Conservation (phyloP, 2,113 vertebrate genomes). For the Platichthys flesus region DNA sequence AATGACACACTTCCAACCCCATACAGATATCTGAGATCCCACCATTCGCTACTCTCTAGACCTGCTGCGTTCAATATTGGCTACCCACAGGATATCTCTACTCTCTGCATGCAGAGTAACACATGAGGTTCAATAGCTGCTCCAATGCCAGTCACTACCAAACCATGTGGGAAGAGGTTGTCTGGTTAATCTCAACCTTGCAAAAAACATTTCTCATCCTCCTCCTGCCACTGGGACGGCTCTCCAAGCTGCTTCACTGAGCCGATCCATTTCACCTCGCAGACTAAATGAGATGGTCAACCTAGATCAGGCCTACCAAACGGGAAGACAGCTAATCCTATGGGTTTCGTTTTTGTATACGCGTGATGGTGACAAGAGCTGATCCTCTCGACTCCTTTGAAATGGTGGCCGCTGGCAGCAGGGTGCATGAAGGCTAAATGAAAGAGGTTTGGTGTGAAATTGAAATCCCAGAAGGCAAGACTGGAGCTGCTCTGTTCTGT, state of each 20-base stretch:
- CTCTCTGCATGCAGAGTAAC: constrained; percentile 53
- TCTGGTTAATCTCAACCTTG: constrained; percentile 38
- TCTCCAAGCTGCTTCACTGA: constrained; percentile 15
- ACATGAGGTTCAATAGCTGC: constrained; percentile 41
- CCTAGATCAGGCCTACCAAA: constrained; percentile 15
- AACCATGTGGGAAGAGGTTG: constrained; percentile 28
- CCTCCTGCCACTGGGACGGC: not conserved
- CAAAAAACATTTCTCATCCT: constrained; percentile 31
- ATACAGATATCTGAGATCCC: constrained; percentile 47
- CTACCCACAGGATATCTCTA: constrained; percentile 64
- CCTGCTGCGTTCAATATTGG: constrained; percentile 78
- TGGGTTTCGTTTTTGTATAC: constrained; percentile 14
- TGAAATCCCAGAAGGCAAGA: constrained; percentile 22
- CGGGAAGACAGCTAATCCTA: constrained; percentile 7
- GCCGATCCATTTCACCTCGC: constrained; percentile 27
- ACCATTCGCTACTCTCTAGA: constrained; percentile 58
- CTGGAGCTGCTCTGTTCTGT: constrained; percentile 7
- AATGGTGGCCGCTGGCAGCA: constrained; percentile 10
- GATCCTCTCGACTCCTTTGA: constrained; percentile 4
- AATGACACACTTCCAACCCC: constrained; percentile 24
- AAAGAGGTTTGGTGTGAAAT: constrained; percentile 44
- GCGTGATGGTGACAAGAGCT: constrained; percentile 20
- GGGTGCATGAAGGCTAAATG: not conserved
- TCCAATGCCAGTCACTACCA: constrained; percentile 19
- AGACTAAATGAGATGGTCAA: constrained; percentile 38